phyloP scores from a whole-genome alignment of 2,797 vertebrate genomes.

The Alauda arvensis region DNA sequence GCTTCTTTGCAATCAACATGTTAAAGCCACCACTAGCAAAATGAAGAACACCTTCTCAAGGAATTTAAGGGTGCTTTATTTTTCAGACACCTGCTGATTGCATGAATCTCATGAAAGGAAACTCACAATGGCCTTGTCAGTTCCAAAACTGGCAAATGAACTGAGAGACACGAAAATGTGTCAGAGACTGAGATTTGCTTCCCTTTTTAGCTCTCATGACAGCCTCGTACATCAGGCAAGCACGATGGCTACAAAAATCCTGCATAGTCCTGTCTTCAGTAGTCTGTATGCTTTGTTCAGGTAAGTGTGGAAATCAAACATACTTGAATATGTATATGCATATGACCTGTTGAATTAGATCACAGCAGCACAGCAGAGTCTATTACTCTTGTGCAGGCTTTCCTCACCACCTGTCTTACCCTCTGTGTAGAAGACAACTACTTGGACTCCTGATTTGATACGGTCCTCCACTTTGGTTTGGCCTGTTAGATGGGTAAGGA shows the following conservation, averaged over 20 bases:
- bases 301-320: background rate
- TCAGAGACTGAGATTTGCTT: background rate
- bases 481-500: background rate
- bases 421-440: background rate
- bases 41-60: background rate
- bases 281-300: background rate
- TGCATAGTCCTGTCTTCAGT: background rate
- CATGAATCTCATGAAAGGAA: background rate
- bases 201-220: background rate
- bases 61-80: background rate
- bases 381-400: background rate
- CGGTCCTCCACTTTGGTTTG: background rate
- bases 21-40: background rate
- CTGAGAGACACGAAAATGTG: rapidly evolving
- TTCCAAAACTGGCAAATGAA: background rate
- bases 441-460: background rate
- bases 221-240: background rate
- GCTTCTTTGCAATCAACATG: background rate
- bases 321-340: rapidly evolving
- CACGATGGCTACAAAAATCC: background rate
- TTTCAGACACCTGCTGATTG: background rate
- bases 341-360: background rate
- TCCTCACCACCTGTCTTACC: background rate
- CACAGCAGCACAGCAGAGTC: background rate
- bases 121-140: background rate